Conservation (phyloP, 1,140 invertebrate species). For the Littorina saxatilis region DNA sequence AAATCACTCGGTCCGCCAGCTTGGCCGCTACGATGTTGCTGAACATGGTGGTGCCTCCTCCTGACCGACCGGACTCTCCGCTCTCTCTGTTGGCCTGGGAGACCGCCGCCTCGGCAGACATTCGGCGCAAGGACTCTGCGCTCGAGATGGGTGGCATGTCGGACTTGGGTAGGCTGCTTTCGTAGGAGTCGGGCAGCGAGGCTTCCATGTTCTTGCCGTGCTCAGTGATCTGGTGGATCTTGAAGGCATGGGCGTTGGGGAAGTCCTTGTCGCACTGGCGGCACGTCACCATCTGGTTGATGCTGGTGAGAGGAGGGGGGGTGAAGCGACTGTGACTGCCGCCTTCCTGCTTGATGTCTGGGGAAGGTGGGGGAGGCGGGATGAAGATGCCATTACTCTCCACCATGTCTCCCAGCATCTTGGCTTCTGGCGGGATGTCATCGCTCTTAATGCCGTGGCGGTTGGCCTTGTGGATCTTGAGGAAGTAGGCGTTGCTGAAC, state of each 20-base stretch:
- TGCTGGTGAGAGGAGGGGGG: slow-evolving; percentile 30
- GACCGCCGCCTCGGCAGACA: slow-evolving; percentile 46
- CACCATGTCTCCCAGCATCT: slow-evolving; percentile 31
- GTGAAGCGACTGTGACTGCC: background rate
- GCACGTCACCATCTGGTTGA: slow-evolving; percentile 54
- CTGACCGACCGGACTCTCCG: too few species aligned
- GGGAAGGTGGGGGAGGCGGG: slow-evolving; percentile 43
- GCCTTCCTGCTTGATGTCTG: slow-evolving; percentile 35
- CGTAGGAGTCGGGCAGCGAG: slow-evolving; percentile 48
- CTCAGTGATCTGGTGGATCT: slow-evolving; percentile 69
- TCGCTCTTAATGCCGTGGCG: slow-evolving; percentile 78
- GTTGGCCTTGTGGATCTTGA: slow-evolving; percentile 80
- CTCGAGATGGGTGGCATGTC: background rate
- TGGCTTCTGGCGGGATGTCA: slow-evolving; percentile 40
- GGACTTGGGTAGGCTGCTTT: slow-evolving; percentile 47
- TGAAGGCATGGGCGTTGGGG: slow-evolving; percentile 68
- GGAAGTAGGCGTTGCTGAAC: slow-evolving; percentile 87
- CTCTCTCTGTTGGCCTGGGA: slow-evolving; percentile 47
- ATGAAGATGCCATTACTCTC: slow-evolving; percentile 23
- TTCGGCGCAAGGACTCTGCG: slow-evolving; percentile 41
- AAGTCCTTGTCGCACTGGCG: slow-evolving; percentile 72
- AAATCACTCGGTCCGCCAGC: slow-evolving; percentile 83
- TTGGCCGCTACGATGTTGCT: slow-evolving; percentile 75
- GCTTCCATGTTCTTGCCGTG: slow-evolving; percentile 63
- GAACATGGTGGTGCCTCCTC: slow-evolving; percentile 68